These are phyloP conservation scores for Grapholita molesta DNA, from an alignment of 1,140 invertebrate genomes.

Conservation along the genomic window DNA sequence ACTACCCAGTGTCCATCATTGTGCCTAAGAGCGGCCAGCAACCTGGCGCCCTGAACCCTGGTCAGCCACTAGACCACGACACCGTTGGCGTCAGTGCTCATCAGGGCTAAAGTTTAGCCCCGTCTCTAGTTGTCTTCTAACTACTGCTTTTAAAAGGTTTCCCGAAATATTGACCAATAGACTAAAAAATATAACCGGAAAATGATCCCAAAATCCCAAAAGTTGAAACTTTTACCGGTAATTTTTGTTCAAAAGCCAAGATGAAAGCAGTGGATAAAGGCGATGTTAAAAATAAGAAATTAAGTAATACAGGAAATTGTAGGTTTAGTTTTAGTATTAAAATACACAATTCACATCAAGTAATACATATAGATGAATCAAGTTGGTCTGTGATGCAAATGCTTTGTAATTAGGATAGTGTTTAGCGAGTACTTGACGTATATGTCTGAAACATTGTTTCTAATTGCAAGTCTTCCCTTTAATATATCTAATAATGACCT, in stretches of 20 bases:
- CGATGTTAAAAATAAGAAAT: not conserved
- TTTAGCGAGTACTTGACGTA: not conserved
- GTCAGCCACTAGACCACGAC: constrained; percentile 55
- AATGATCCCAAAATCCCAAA: too few species aligned
- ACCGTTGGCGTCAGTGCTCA: constrained; percentile 45
- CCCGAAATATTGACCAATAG: too few species aligned
- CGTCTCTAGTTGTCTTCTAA: not conserved
- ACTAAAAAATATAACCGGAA: too few species aligned
- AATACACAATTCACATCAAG: not conserved
- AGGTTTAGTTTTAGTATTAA: not conserved
- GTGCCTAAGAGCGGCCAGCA: constrained; percentile 67
- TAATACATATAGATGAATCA: not conserved
- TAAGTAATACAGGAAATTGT: not conserved
- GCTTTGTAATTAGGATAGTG: constrained; percentile 14
- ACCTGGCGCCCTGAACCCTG: constrained; percentile 35
- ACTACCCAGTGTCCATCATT: constrained; percentile 81
- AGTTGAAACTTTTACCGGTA: too few species aligned
- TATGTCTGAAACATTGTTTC: not conserved
- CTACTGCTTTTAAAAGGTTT: not conserved
- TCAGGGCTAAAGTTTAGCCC: not conserved
- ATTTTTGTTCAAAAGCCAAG: too few species aligned
- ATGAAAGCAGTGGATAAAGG: not conserved
- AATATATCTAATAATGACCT: not conserved
- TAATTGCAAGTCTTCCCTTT: not conserved
- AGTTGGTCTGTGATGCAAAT: constrained; percentile 19